Evolutionary conservation across 2,113 vertebrate species (phyloP).

Genomic region (Osmerus mordax): DNA sequence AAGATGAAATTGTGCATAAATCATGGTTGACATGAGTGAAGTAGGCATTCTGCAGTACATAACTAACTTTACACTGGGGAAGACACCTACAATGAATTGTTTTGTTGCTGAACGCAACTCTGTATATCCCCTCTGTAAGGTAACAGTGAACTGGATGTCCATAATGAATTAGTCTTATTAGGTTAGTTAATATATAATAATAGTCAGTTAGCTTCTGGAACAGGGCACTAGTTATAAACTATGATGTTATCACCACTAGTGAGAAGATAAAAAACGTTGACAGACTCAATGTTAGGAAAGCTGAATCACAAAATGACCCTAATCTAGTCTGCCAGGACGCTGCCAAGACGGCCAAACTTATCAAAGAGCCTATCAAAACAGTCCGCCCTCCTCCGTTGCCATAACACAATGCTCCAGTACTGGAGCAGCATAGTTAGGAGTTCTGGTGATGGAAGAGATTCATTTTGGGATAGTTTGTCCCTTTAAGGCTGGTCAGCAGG

Average conservation of each 20-base stretch:
- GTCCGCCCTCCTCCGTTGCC: not conserved
- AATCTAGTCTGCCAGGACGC: not conserved
- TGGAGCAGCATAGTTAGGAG: not conserved
- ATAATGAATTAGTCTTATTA: conserved; percentile 1
- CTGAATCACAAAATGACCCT: not conserved
- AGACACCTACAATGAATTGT: too few species aligned
- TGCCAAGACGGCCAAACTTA: not conserved
- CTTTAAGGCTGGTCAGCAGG: not conserved
- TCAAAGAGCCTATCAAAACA: not conserved
- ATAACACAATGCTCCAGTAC: not conserved
- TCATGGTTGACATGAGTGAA: too few species aligned
- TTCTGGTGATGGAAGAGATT: not conserved
- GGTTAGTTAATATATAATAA: not conserved
- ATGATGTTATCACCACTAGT: not conserved
- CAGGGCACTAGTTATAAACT: not conserved
- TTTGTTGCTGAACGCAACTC: not conserved
- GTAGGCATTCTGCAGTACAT: not conserved
- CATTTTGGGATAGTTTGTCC: not conserved
- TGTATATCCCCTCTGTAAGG: not conserved
- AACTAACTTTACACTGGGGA: too few species aligned
- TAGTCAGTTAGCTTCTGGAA: not conserved
- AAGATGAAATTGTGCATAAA: not conserved
- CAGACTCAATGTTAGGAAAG: not conserved
- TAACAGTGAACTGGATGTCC: not conserved
- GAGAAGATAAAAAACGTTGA: not conserved